Conservation (phyloP, 1,140 invertebrate genomes). For the Drosophila gunungcola region DNA sequence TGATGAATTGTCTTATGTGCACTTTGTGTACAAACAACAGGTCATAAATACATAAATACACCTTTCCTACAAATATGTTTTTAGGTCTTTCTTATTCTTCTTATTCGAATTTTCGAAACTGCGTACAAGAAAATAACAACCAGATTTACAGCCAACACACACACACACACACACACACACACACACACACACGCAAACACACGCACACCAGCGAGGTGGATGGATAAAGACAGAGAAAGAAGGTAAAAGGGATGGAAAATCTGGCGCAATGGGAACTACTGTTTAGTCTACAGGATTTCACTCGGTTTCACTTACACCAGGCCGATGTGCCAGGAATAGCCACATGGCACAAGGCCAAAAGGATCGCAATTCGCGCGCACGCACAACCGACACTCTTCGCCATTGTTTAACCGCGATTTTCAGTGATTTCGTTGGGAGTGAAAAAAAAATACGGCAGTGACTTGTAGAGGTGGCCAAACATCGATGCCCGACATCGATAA, state of each 20-base stretch:
- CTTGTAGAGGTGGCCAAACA: no score
- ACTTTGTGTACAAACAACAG: constrained; percentile 44
- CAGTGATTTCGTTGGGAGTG: constrained; percentile 29
- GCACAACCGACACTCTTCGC: constrained; percentile 69
- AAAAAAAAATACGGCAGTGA: neutral
- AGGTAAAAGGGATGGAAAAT: neutral
- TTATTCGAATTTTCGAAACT: constrained; percentile 15
- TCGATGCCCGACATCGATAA: no score
- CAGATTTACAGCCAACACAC: constrained; percentile 48
- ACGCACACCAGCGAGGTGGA: constrained; percentile 21
- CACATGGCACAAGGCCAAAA: constrained; percentile 57
- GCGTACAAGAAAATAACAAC: constrained; percentile 52
- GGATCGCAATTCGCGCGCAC: constrained; percentile 72
- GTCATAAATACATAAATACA: constrained; percentile 19
- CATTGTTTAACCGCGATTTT: constrained; percentile 51
- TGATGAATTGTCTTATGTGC: constrained; percentile 43
- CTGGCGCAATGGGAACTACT: no score
- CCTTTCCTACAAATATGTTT: constrained; percentile 10
- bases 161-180: constrained; percentile 30
- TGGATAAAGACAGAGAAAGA: constrained; percentile 10
- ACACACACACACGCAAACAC: constrained; percentile 26
- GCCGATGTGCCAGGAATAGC: constrained; percentile 22
- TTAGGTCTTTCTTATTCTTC: constrained; percentile 3
- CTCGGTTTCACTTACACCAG: constrained; percentile 51
- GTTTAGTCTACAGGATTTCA: neutral